Base-by-base conservation (phyloP, 2,113 vertebrate species). In the Felis chaus region DNA sequence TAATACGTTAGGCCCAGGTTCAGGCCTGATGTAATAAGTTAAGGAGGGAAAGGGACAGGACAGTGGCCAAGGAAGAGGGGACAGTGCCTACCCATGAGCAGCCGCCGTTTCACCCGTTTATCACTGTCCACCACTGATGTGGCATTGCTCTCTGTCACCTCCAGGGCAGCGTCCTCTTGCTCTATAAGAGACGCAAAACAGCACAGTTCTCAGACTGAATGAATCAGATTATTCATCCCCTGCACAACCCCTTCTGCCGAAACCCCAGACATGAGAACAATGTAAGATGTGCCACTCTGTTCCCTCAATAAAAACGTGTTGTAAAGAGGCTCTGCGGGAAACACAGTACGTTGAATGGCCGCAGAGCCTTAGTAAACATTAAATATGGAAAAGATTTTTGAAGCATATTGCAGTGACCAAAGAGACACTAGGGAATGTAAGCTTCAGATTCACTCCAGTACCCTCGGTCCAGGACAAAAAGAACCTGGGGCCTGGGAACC, bases 31-130 rank as follows among this genome's bases (percentile, higher is more conserved):
- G 19, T 31, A 5, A 1, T 48, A 71, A 53, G 45, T 45, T 50
- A 50, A 50, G 36, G 57, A 93, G 53, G 39, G 29, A 68, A 39
- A 48, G 27, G 53, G 23, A 31, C 85, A 55, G 14, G 33, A 33
- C 48, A 73, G 33, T 12, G 23, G 88, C 25, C 55, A 82, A 36
- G 39, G 48, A 71, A 82, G 95, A 74, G 80, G 23, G 55, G 69
- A 68, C 85, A 87, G 80, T 1, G 41, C 96, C 99, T 99, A 99
- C 99, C 99, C 99, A 99, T 99, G 33, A 99, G 99, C 96, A 99
- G 99, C 48, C 99, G 98, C 41, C 99, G 99, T 82, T 99, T 99
- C 97, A 99, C 99, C 21, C 99, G 99, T 97, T 99, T 99, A 98
- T 99, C 99, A 92, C 99, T 99, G 89, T 99, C 99, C 0, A 98